These are phyloP conservation scores for Anguilla pacifica DNA, from an alignment of 2,797 vertebrate genomes.

Conservation along the genomic window DNA sequence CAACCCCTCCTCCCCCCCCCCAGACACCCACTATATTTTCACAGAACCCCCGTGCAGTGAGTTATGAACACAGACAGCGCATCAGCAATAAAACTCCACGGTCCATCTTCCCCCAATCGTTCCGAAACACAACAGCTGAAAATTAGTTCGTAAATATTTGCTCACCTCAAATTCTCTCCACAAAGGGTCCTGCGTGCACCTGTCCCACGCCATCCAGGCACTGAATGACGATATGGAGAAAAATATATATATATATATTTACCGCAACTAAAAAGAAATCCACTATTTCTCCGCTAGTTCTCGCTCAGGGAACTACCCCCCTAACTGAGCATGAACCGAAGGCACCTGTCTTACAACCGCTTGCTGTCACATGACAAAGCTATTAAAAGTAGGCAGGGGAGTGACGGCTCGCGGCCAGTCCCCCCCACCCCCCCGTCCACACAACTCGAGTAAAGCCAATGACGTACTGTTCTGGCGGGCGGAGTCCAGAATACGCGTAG, in stretches of 20 bases:
- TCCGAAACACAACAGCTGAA: slow-evolving; percentile 52
- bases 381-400: slow-evolving; percentile 99
- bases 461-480: slow-evolving; percentile 82
- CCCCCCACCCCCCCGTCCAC: slow-evolving; percentile 45
- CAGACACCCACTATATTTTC: slow-evolving; percentile 59
- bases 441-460: slow-evolving; percentile 73
- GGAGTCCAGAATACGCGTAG: slow-evolving; percentile 80
- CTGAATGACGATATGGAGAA: slow-evolving; percentile 81
- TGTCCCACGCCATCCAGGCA: slow-evolving; percentile 99
- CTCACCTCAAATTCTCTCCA: slow-evolving; percentile 99
- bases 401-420: slow-evolving; percentile 76
- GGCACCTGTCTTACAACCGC: slow-evolving; percentile 99
- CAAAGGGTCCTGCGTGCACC: slow-evolving; percentile 95
- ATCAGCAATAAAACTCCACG: slow-evolving; percentile 42
- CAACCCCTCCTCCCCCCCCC: slow-evolving; percentile 42
- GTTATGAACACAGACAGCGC: slow-evolving; percentile 48
- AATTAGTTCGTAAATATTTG: slow-evolving; percentile 60
- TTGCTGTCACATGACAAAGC: slow-evolving; percentile 98
- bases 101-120: slow-evolving; percentile 59
- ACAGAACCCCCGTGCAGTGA: slow-evolving; percentile 60
- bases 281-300: slow-evolving; percentile 73
- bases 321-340: slow-evolving; percentile 91
- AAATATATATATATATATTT: slow-evolving; percentile 50
- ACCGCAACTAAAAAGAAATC: slow-evolving; percentile 57
- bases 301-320: slow-evolving; percentile 88